Evolutionary conservation across 2,113 vertebrate species (phyloP).

Genomic region (Callaeas wilsoni): DNA sequence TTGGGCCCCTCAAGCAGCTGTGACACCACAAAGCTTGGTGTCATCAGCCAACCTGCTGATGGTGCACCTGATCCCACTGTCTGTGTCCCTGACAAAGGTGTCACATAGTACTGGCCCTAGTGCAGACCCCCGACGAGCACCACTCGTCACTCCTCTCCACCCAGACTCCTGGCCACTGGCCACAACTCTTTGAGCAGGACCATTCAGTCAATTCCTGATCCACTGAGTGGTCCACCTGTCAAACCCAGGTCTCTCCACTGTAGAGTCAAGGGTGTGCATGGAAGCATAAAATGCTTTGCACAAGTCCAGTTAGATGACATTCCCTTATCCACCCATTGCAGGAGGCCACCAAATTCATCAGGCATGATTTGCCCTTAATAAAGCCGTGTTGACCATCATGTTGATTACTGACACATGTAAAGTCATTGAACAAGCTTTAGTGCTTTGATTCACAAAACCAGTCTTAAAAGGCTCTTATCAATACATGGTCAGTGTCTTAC

Average conservation of each 20-base stretch:
- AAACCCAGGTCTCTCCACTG: background rate
- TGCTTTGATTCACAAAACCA: background rate
- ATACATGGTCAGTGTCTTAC: background rate
- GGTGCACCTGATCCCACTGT: background rate
- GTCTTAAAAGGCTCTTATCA: background rate
- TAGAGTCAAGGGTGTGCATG: background rate
- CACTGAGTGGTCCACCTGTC: background rate
- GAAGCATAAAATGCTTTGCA: background rate
- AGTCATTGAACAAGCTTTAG: background rate
- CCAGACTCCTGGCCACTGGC: background rate
- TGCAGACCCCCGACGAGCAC: background rate
- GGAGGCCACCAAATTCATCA: background rate
- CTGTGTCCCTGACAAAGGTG: background rate
- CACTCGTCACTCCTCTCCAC: background rate
- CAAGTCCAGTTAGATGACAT: background rate
- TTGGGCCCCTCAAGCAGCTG: background rate
- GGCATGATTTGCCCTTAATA: background rate
- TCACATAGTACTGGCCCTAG: too few relatives aligned
- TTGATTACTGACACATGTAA: background rate
- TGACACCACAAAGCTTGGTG: background rate
- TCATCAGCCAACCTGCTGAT: background rate
- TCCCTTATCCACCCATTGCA: accelerated
- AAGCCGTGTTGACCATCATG: background rate
- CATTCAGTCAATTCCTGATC: background rate
- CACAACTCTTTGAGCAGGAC: background rate